Evolutionary conservation across 1,140 invertebrate species (phyloP).

Genomic region (Luehdorfia chinensis): DNA sequence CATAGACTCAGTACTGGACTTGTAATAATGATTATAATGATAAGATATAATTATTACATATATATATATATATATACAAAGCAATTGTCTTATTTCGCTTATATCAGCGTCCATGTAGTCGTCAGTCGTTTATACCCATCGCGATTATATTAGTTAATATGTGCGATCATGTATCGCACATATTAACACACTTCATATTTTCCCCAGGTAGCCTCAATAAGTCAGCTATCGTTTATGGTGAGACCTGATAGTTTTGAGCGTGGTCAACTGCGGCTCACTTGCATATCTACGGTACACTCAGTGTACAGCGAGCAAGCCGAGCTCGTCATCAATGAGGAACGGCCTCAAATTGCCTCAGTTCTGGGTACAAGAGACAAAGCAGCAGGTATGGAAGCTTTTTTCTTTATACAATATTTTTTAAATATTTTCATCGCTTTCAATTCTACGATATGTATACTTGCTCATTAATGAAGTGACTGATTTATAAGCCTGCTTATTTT

Average conservation of each 20-base stretch:
- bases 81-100: too few relatives aligned
- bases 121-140: neutral
- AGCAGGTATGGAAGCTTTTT: conserved; percentile 33
- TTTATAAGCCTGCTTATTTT: too few relatives aligned
- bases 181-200: neutral
- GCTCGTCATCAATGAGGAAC: conserved; percentile 81
- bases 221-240: conserved; percentile 67
- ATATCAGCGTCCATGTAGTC: too few relatives aligned
- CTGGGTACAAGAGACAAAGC: conserved; percentile 80
- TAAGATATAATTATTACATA: too few relatives aligned
- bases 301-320: conserved; percentile 79
- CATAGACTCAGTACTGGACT: too few relatives aligned
- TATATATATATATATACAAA: too few relatives aligned
- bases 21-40: too few relatives aligned
- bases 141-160: neutral
- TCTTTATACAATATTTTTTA: neutral
- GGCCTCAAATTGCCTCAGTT: conserved; percentile 82
- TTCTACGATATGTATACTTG: too few relatives aligned
- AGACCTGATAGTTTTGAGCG: conserved; percentile 78
- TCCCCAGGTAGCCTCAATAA: conserved; percentile 57
- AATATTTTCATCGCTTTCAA: too few relatives aligned
- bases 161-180: too few relatives aligned
- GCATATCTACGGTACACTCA: conserved; percentile 81
- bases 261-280: conserved; percentile 80
- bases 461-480: too few relatives aligned